Conservation (phyloP, 2,797 vertebrate species). For the Sebastes nivosus region DNA sequence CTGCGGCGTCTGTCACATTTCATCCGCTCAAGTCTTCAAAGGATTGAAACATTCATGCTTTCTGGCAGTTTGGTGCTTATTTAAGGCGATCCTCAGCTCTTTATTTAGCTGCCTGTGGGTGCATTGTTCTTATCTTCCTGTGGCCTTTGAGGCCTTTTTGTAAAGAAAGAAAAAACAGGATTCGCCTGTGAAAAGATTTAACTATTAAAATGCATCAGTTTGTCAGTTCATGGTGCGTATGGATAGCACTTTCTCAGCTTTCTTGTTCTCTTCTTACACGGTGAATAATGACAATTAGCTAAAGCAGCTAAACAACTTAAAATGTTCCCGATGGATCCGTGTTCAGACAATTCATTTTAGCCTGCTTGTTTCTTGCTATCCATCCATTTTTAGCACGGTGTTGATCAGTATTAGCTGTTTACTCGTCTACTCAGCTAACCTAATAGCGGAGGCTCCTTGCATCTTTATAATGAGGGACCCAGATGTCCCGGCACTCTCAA, state of each 20-base stretch:
- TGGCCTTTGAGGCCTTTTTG: constrained; percentile 34
- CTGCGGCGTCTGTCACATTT: constrained; percentile 26
- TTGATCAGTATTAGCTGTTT: constrained; percentile 11
- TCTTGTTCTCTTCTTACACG: neutral
- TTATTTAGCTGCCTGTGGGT: constrained; percentile 65
- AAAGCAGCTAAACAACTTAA: neutral
- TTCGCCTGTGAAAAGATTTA: neutral
- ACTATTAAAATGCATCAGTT: neutral
- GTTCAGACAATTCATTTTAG: neutral
- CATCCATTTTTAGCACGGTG: neutral
- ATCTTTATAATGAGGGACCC: constrained; percentile 25
- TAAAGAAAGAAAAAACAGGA: constrained; percentile 10
- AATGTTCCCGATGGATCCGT: neutral
- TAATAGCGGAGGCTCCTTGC: neutral
- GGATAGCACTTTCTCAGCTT: neutral
- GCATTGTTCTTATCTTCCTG: constrained; percentile 51
- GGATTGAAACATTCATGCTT: constrained; percentile 21
- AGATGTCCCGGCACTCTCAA: constrained; percentile 17
- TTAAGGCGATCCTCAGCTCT: constrained; percentile 44
- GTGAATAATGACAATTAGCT: neutral
- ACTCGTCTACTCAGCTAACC: neutral
- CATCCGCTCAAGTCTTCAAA: constrained; percentile 36
- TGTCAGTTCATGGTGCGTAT: neutral
- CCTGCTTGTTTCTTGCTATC: neutral
- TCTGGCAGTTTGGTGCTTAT: constrained; percentile 50